A percentile compares a stretch with the other conserved stretches of the same genome.
Evolutionary conservation across 2,797 vertebrate species (phyloP).

Genomic region (Leptoclinus maculatus): DNA sequence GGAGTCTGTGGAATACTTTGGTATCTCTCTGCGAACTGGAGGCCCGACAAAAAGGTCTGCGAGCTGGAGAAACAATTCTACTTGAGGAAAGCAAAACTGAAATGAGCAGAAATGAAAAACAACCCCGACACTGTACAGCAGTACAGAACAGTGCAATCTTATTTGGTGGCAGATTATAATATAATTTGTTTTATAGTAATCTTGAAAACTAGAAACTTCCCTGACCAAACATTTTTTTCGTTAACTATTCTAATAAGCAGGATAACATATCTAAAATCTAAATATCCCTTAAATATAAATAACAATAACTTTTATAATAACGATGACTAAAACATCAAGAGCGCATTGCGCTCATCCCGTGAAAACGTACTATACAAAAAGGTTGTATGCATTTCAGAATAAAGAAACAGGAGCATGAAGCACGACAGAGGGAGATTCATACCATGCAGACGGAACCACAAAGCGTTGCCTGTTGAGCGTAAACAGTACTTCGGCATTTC

Average conservation of each 20-base stretch:
- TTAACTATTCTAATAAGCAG: constrained; percentile 81
- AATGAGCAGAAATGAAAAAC: constrained; percentile 56
- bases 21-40: constrained; percentile 80
- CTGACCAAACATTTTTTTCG: constrained; percentile 80
- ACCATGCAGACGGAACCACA: constrained; percentile 64
- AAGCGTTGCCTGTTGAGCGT: constrained; percentile 66
- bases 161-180: constrained; percentile 87
- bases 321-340: constrained; percentile 76
- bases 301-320: constrained; percentile 80
- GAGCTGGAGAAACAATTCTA: constrained; percentile 55
- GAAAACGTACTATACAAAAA: constrained; percentile 76
- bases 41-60: constrained; percentile 59
- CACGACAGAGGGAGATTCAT: constrained; percentile 63
- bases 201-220: constrained; percentile 81
- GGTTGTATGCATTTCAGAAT: constrained; percentile 53
- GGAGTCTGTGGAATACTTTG: constrained; percentile 81
- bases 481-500: constrained; percentile 73
- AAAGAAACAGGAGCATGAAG: constrained; percentile 58
- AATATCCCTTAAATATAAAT: constrained; percentile 90
- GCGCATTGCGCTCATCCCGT: constrained; percentile 75
- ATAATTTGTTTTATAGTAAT: constrained; percentile 80
- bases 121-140: constrained; percentile 81
- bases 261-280: constrained; percentile 84
- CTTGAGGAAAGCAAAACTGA: constrained; percentile 56
- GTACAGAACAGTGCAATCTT: constrained; percentile 86